These are phyloP conservation scores for Myodes glareolus DNA, from an alignment of 2,113 vertebrate species.

Conservation along the genomic window DNA sequence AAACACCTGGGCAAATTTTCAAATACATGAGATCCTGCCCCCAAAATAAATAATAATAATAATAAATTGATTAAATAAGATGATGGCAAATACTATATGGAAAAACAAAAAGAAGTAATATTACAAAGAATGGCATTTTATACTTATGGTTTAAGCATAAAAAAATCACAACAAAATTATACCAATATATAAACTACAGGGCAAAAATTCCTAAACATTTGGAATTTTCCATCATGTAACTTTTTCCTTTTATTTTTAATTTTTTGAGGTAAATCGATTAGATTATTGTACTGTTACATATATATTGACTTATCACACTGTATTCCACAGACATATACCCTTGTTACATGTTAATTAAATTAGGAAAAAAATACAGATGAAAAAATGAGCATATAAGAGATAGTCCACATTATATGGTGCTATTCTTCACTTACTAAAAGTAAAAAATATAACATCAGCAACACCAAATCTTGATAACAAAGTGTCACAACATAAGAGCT, in stretches of 20 bases:
- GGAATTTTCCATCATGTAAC: not conserved
- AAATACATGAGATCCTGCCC: not conserved
- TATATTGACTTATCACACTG: not conserved
- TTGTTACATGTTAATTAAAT: not conserved
- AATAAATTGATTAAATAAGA: not conserved
- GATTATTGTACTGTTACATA: not conserved
- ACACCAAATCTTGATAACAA: not conserved
- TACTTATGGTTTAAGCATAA: not conserved
- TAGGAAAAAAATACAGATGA: not conserved
- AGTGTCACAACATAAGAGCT: not conserved
- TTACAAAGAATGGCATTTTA: not conserved
- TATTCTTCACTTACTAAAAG: not conserved
- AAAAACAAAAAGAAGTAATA: not conserved
- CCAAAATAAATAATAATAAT: not conserved
- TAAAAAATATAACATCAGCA: not conserved
- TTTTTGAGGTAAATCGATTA: not conserved
- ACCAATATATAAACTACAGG: not conserved
- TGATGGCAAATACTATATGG: not conserved
- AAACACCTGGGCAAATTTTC: not conserved
- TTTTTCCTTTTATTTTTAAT: not conserved
- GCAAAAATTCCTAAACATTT: not conserved
- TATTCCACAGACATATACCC: not conserved
- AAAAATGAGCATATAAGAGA: not conserved
- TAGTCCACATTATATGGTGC: not conserved
- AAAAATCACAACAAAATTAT: not conserved